A percentile compares a stretch with the other conserved stretches of the same genome.
phyloP scores from a whole-genome alignment of 1,140 invertebrate genomes.

The Drosophila orena region DNA sequence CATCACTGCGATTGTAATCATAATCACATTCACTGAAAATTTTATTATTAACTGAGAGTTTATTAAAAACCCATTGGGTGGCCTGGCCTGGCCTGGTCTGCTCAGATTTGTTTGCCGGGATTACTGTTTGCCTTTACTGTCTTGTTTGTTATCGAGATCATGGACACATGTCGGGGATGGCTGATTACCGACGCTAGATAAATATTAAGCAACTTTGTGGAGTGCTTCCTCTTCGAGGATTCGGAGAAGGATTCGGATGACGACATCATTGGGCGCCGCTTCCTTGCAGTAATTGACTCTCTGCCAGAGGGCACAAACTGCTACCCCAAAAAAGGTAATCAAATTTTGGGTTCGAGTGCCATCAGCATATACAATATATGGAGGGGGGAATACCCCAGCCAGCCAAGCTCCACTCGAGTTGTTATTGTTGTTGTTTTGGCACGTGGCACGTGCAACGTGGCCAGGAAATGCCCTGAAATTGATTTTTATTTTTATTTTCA shows the following conservation, averaged over 20 bases:
- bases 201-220: constrained; percentile 72
- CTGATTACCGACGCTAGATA: constrained; percentile 69
- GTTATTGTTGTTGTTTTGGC: constrained; percentile 62
- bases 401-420: constrained; percentile 16
- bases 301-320: constrained; percentile 53
- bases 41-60: constrained; percentile 77
- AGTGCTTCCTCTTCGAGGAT: constrained; percentile 34
- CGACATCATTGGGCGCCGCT: constrained; percentile 55
- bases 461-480: constrained; percentile 58
- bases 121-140: constrained; percentile 7
- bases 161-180: constrained; percentile 67
- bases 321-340: constrained; percentile 36
- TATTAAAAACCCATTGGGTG: constrained; percentile 70
- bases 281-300: constrained; percentile 68
- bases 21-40: constrained; percentile 62
- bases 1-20: constrained; percentile 43
- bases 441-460: constrained; percentile 68
- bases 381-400: constrained; percentile 27
- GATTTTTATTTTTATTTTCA: constrained; percentile 72
- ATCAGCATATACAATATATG: constrained; percentile 28
- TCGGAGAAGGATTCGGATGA: constrained; percentile 30
- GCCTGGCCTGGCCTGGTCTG: constrained; percentile 22
- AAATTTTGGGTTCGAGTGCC: constrained; percentile 65
- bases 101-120: constrained; percentile 44
- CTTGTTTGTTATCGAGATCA: constrained; percentile 66